phyloP scores from a whole-genome alignment of 2,888 invertebrate species.

The Aethes cnicana region DNA sequence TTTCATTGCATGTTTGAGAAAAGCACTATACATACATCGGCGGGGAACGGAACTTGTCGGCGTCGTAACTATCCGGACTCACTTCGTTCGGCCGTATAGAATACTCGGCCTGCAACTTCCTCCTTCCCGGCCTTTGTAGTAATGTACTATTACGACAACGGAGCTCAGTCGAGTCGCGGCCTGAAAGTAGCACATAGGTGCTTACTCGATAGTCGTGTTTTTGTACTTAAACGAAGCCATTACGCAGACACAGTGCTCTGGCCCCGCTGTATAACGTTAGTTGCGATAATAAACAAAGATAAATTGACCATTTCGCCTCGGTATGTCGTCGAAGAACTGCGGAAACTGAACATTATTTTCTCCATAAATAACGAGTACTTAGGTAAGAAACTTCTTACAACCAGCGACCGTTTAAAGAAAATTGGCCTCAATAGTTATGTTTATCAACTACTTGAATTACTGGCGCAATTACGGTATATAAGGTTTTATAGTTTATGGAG shows the following conservation, averaged over 20 bases:
- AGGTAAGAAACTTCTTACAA: constrained; percentile 28
- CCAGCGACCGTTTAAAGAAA: constrained; percentile 13
- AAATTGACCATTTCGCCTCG: constrained; percentile 63
- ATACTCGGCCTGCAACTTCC: too few relatives aligned
- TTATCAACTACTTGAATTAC: too few relatives aligned
- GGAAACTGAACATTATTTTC: constrained; percentile 48
- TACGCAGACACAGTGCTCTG: constrained; percentile 42
- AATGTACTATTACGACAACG: too few relatives aligned
- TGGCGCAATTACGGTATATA: too few relatives aligned
- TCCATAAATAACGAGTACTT: constrained; percentile 44
- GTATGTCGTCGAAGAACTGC: constrained; percentile 38
- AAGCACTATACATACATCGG: too few relatives aligned
- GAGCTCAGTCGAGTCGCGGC: too few relatives aligned
- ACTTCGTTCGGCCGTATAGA: too few relatives aligned
- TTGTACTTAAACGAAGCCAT: constrained; percentile 35
- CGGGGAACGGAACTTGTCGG: too few relatives aligned
- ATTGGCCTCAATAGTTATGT: background rate
- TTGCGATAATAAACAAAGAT: constrained; percentile 58
- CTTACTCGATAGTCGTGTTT: background rate
- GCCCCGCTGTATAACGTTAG: constrained; percentile 44
- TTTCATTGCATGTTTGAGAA: too few relatives aligned
- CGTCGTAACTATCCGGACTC: too few relatives aligned
- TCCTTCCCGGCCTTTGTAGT: too few relatives aligned
- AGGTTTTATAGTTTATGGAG: too few relatives aligned
- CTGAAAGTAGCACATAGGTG: background rate